These are phyloP conservation scores for Andrena haemorrhoa DNA, from an alignment of 2,888 invertebrate genomes.

Conservation along the genomic window DNA sequence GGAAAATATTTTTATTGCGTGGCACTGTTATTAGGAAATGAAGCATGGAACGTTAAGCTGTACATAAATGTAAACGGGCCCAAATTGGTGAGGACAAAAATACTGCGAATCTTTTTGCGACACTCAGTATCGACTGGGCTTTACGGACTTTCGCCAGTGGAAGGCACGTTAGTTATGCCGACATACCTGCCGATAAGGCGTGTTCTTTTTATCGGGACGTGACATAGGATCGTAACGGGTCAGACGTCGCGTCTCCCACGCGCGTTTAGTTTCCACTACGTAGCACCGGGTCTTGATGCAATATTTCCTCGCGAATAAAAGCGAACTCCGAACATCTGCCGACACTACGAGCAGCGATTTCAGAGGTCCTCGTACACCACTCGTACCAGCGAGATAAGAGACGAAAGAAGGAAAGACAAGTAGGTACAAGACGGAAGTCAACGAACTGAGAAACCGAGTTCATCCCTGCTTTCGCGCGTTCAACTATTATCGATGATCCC, in stretches of 20 bases:
- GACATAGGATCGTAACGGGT: conserved; percentile 54
- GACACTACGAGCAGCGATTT: conserved; percentile 58
- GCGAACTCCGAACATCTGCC: conserved; percentile 42
- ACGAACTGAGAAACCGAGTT: conserved; percentile 66
- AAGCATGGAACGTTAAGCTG: too few relatives aligned
- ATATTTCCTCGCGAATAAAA: conserved; percentile 56
- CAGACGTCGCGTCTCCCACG: conserved; percentile 57
- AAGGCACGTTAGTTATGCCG: conserved; percentile 52
- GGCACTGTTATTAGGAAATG: too few relatives aligned
- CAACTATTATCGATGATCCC: conserved; percentile 60
- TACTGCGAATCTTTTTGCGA: not conserved
- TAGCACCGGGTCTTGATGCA: conserved; percentile 12
- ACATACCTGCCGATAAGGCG: conserved; percentile 59
- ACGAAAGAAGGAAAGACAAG: conserved; percentile 3
- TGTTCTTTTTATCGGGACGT: conserved; percentile 49
- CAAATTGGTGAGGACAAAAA: too few relatives aligned
- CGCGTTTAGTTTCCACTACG: conserved; percentile 26
- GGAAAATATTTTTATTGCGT: too few relatives aligned
- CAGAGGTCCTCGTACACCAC: conserved; percentile 42
- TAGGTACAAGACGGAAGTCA: conserved; percentile 64
- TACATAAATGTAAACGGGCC: too few relatives aligned
- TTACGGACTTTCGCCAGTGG: conserved; percentile 24
- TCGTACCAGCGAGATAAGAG: conserved; percentile 7
- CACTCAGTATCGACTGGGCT: conserved; percentile 16
- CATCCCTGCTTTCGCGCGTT: conserved; percentile 41